A percentile compares a stretch with the other conserved stretches of the same genome.
Conservation (phyloP, 2,888 invertebrate genomes). For the Epinotia nisella region DNA sequence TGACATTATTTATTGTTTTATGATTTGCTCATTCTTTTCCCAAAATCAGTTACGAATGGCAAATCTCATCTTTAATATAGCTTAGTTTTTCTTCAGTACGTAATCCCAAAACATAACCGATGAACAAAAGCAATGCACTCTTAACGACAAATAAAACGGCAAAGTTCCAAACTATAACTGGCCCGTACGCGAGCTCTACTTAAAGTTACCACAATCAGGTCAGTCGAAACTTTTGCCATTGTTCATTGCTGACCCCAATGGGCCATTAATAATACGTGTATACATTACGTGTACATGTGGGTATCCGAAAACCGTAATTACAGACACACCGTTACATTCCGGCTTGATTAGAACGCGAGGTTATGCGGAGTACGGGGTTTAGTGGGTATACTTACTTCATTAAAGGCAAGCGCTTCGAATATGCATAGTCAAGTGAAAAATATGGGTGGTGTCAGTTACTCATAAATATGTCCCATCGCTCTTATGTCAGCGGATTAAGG, state of each 20-base stretch:
- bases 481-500: too few species aligned
- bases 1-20: too few species aligned
- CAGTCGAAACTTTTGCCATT: conserved; percentile 27
- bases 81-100: too few species aligned
- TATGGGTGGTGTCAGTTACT: too few species aligned
- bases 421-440: too few species aligned
- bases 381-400: conserved; percentile 1
- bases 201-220: conserved; percentile 14
- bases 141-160: conserved; percentile 21
- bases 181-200: neutral
- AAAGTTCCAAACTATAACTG: conserved; percentile 2
- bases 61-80: too few species aligned
- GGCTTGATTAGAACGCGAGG: conserved; percentile 13
- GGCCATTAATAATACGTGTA: conserved; percentile 19
- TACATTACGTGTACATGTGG: conserved; percentile 1
- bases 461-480: too few species aligned
- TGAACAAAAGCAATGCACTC: neutral
- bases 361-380: neutral
- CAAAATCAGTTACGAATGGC: too few species aligned
- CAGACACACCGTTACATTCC: conserved; percentile 27
- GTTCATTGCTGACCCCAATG: conserved; percentile 6
- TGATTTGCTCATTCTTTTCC: too few species aligned
- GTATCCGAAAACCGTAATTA: conserved; percentile 26
- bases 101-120: neutral
- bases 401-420: neutral